Evolutionary conservation across 1,140 invertebrate species (phyloP).

Genomic region (Trachymyrmex septentrionalis): DNA sequence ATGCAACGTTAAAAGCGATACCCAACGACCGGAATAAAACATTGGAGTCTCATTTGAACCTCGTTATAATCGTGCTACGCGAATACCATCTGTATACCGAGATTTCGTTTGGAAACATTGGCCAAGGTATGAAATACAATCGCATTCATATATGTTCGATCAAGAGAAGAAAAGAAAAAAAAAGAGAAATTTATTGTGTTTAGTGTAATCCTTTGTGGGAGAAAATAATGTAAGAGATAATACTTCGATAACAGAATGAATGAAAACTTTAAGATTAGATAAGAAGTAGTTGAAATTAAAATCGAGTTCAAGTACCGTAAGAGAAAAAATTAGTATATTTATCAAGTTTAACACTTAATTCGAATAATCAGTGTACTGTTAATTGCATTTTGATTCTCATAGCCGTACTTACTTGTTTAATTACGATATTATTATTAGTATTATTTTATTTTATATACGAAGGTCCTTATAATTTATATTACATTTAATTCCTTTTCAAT

Average conservation of each 20-base stretch:
- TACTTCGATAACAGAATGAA: not conserved
- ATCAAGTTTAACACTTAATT: too few relatives aligned
- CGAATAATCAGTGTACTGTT: too few relatives aligned
- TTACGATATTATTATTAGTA: too few relatives aligned
- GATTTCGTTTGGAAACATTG: conserved; percentile 29
- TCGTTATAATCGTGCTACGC: conserved; percentile 59
- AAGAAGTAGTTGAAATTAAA: conserved; percentile 2
- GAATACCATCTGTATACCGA: conserved; percentile 50
- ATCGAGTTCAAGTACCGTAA: not conserved
- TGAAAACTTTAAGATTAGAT: not conserved
- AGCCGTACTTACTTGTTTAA: too few relatives aligned
- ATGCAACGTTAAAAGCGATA: conserved; percentile 76
- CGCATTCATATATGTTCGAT: not conserved
- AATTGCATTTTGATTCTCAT: too few relatives aligned
- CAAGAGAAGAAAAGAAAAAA: not conserved
- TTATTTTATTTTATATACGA: too few relatives aligned
- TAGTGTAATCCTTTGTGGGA: not conserved
- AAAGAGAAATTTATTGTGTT: conserved; percentile 37
- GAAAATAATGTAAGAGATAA: not conserved
- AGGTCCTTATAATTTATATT: too few relatives aligned
- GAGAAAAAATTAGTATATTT: not conserved
- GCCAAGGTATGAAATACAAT: conserved; percentile 35
- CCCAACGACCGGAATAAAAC: conserved; percentile 65
- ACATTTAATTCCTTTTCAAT: too few relatives aligned
- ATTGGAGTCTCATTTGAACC: conserved; percentile 74